Evolutionary conservation across 2,113 vertebrate genomes (phyloP), one percentile per base, ranked within the genome.

Genomic region (Crypturellus undulatus): DNA sequence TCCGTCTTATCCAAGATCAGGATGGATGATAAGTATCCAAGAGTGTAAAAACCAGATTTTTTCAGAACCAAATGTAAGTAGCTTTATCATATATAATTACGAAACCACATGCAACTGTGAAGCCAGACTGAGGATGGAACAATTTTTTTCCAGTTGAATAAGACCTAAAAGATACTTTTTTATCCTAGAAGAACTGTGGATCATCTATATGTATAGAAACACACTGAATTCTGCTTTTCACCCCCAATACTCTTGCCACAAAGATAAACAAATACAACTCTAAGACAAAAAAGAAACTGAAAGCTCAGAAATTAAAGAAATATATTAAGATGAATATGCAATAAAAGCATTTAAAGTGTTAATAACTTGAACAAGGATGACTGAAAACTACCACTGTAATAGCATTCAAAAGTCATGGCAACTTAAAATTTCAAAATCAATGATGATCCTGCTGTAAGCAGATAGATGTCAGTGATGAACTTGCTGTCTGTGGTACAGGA

Each of bases 121-220:
- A 24, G 13, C 7, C 32, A 79, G 17, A 78, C 42, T 93, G 60
- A 64, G 32, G 6, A 13, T 88, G 38, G 38, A 86, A 76, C 10
- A 36, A 12, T 64, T 78, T 86, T 71, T 71, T 80, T 71, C 19
- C 51, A 64, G 16, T 16, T 38, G 32, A 95, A 78, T 75, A 78
- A 75, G 5, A n/a, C 78, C 52, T 95, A 28, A 92, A 95, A 90
- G 51, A 64, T 64, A 22, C 2, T 68, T 94, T 94, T 90, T 89
- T 17, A 64, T 78, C 62, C 24, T 15, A 68, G 24, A 51, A 75
- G 62, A 83, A 59, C 10, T 34, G 83, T 38, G 28, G 92, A 64
- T 79, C 3, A 60, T 71, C 79, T 78, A 47, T 68, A 36, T 42
- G 59, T 5, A 56, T 25, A 75, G 6, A 36, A 12, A 78, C 91